Evolutionary conservation across 2,888 invertebrate genomes (phyloP).

Genomic region (Neria commutata): DNA sequence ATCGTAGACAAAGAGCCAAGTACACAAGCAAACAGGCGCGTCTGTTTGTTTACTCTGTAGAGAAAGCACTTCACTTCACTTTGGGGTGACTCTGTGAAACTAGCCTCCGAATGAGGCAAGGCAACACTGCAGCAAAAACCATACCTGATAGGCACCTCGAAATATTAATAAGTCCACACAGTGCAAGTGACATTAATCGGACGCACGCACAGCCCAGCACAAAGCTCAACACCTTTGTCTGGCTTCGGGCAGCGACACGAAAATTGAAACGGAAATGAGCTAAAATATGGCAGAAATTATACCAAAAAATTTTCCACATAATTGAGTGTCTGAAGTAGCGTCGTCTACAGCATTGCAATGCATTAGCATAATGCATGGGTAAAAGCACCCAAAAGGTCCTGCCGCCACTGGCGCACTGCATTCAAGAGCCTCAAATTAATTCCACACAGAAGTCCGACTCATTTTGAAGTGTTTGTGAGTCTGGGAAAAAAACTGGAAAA

Average conservation of each 20-base stretch:
- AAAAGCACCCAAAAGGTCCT: background rate
- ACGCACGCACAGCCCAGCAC: conserved; percentile 24
- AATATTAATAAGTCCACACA: too few species aligned
- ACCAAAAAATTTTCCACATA: conserved; percentile 41
- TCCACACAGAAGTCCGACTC: conserved; percentile 33
- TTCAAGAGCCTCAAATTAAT: conserved; percentile 56
- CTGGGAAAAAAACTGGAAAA: conserved; percentile 1
- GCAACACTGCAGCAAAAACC: too few species aligned
- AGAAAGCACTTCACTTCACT: too few species aligned
- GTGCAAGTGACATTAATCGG: conserved; percentile 44
- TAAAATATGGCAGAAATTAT: conserved; percentile 14
- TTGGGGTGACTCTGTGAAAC: too few species aligned
- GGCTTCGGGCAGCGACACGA: background rate
- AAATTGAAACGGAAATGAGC: conserved; percentile 8
- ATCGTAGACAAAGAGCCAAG: too few species aligned
- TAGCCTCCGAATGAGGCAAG: too few species aligned
- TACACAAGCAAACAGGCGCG: too few species aligned
- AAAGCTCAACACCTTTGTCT: conserved; percentile 17
- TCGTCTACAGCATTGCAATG: background rate
- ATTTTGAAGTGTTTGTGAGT: too few species aligned
- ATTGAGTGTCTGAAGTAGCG: conserved; percentile 46
- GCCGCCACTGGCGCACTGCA: conserved; percentile 33
- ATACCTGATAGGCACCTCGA: too few species aligned
- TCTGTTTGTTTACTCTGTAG: too few species aligned
- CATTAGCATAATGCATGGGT: conserved; percentile 36